Conservation (phyloP, 2,797 vertebrate species). For the Muraenolepis orangiensis region DNA sequence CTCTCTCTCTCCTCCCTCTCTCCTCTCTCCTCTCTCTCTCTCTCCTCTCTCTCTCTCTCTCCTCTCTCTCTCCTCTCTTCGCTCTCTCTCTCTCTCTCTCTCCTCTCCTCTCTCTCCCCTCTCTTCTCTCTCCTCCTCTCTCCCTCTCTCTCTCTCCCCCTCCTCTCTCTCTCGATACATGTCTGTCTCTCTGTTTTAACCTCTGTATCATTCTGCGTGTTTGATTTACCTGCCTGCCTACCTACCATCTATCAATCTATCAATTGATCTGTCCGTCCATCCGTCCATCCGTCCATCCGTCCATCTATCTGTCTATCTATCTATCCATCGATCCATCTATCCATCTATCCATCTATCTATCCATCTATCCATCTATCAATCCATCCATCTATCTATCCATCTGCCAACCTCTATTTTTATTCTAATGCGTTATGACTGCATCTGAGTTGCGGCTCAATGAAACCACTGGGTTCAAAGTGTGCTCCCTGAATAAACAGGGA, state of each 20-base stretch:
- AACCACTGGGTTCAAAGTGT: constrained; percentile 33
- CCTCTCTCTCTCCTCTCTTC: constrained; percentile 13
- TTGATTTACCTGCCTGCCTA: background rate
- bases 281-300: constrained; percentile 7
- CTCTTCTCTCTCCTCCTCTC: constrained; percentile 12
- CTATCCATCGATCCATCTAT: constrained; percentile 3
- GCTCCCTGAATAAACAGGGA: constrained; percentile 47
- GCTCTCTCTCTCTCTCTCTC: constrained; percentile 13
- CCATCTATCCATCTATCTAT: constrained; percentile 8
- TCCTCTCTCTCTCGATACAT: constrained; percentile 19
- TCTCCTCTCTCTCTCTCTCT: background rate
- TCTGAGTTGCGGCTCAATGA: constrained; percentile 20
- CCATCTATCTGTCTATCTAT: background rate
- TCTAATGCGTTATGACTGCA: constrained; percentile 23
- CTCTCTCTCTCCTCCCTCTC: constrained; percentile 21
- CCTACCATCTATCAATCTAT: constrained; percentile 10
- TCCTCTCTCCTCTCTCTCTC: constrained; percentile 18
- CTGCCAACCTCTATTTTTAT: constrained; percentile 20
- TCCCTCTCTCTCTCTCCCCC: background rate
- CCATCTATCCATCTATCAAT: constrained; percentile 6
- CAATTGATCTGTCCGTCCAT: background rate
- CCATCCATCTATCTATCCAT: background rate
- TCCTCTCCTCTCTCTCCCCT: constrained; percentile 24
- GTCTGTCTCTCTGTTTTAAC: background rate
- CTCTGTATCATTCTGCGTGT: background rate